Base-by-base conservation (phyloP, 2,797 vertebrate species). In the Dermochelys coriacea region DNA sequence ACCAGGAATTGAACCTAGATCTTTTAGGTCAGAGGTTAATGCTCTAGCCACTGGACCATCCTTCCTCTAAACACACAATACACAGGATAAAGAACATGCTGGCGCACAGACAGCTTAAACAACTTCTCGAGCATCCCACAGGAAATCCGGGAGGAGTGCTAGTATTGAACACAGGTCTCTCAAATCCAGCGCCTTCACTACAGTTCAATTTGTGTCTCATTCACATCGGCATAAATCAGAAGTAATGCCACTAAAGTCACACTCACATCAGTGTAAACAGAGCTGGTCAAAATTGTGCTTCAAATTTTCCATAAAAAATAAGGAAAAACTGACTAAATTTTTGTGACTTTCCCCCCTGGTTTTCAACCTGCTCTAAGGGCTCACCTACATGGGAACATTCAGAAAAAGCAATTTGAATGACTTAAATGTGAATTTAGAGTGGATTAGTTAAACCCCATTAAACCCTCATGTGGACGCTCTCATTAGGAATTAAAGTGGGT, bases 111-210 rank as follows among this genome's bases (percentile, higher is more conserved):
- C 4, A 23, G 25, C 71, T 15, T 12, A 47, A 79, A 4, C 18
- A 51, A 27, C 8, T 6, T n/a, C 5, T 49, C 52, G 51, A 71
- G 8, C 68, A n/a, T 14, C 49, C 31, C 37, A 21, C 23, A n/a
- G 77, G 29, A 47, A 41, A 34, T 0, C 9, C 2, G 37, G 12
- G 41, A 27, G 68, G n/a, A 82, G 52, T 54, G 14, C 2, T 5
- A 3, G 0, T 0, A 1, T 50, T 27, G 1, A 3, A n/a, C n/a
- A 12, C 45, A 87, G 75, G 47, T 15, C n/a, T 41, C 68, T 78
- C 27, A 8, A 12, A 37, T 64, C 15, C 31, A 34, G 59, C 3
- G 3, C 2, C 47, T 51, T 71, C 5, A 31, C 2, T 12, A 18
- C 1, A 9, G 77, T 31, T 45, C 14, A 18, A 37, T 0, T 59